Evolutionary conservation across 2,797 vertebrate species (phyloP).

Genomic region (Tapera naevia): DNA sequence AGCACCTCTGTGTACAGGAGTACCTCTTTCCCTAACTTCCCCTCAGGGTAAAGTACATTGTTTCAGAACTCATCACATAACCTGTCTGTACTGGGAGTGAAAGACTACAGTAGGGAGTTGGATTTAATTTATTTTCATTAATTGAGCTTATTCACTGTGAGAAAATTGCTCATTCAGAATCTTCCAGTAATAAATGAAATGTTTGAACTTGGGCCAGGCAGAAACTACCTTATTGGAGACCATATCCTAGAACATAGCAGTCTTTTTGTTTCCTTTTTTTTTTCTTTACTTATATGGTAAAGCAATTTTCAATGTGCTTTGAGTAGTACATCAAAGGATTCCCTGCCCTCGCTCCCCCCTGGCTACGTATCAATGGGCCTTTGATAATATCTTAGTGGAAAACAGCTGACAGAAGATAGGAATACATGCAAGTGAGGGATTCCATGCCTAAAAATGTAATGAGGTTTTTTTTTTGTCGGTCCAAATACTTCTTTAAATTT

Average conservation of each 20-base stretch:
- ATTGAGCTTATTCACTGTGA: constrained; percentile 1
- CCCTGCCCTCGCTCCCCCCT: accelerated
- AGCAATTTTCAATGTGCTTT: neutral
- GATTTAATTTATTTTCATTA: constrained; percentile 41
- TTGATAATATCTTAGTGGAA: neutral
- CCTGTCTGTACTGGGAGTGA: neutral
- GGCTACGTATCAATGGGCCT: neutral
- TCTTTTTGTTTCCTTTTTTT: neutral
- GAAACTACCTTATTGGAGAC: neutral
- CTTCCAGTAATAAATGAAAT: neutral
- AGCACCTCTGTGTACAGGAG: constrained; percentile 29
- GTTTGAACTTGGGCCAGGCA: constrained; percentile 1
- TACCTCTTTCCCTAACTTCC: constrained; percentile 26
- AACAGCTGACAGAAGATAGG: neutral
- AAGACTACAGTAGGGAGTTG: constrained; percentile 21
- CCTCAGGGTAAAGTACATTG: constrained; percentile 19
- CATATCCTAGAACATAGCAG: neutral
- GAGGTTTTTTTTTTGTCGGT: neutral
- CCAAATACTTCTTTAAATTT: neutral
- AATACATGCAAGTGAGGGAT: neutral
- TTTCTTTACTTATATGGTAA: neutral
- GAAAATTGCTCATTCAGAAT: neutral
- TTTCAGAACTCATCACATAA: constrained; percentile 17
- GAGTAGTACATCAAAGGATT: neutral
- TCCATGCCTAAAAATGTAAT: neutral